Evolutionary conservation across 1,140 invertebrate genomes (phyloP), one percentile per base, ranked within the genome.

Genomic region (Drosophila lini): DNA sequence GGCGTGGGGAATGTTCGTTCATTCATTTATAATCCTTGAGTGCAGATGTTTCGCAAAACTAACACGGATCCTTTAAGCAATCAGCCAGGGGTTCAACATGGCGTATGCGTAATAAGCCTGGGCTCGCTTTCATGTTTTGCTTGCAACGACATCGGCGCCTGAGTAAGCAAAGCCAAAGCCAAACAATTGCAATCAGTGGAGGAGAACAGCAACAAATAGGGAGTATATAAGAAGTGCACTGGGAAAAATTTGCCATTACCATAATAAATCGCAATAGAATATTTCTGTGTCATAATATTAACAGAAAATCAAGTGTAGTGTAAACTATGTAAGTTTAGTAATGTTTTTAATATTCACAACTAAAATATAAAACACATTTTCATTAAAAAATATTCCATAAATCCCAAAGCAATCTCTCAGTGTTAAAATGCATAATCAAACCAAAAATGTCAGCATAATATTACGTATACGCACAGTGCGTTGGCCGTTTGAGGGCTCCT

Each of bases 381-480:
- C 7, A 15, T 32, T 32, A 0, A 7, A 13, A 5, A 52, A 19
- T 52, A 34, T 34, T 34, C 5, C 3, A 4, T 22, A 5, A 8
- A 19, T 36, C 4, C 7, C 11, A 22, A 0, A 22, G 0, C 3
- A 6, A n/a, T 6, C 2, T 22, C 11, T 6, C 32, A 36, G 52
- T 53, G 32, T 38, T 5, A 15, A 76, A 47, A 40, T 28, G 22
- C 63, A 80, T 62, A 48, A 16, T 25, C 47, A 61, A 15, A 9
- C 47, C 48, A 9, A 36, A 36, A 45, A 25, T 60, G 60, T 57
- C 31, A 40, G 44, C 25, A 56, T 38, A 50, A 56, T 57, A 69
- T 41, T 59, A 59, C 81, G 81, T 73, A 80, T 84, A 69, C 76
- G 53, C 50, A 71, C 38, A 9, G 48, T 48, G 52, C 31, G 7